Base-by-base conservation (phyloP, 2,113 vertebrate genomes). In the Rhineura floridana region DNA sequence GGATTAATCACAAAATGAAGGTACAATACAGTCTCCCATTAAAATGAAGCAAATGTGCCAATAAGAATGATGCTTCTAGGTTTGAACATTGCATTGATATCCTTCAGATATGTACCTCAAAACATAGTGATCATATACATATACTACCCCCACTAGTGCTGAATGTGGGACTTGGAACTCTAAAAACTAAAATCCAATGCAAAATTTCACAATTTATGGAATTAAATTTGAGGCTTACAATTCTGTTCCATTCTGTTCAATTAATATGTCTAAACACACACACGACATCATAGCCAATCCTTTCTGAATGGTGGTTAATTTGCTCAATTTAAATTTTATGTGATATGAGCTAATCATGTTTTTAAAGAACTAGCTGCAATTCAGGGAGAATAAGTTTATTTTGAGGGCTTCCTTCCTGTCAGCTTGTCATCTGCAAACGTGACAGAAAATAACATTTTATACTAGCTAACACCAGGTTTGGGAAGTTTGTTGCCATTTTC, bases 401-500 rank as follows among this genome's bases (percentile, higher is more conserved):
- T 73, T 8, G 80, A 92, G 59, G 6, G 3, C 70, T 91, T 90
- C 42, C 76, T 92, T 94, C 59, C 69, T 69, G 86, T 67, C 33
- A 55, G 70, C 62, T 93, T 91, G 84, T 90, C 70, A 79, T 73
- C 73, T 89, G 39, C 83, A 87, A 77, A 92, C 21, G 15, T 90
- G 91, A 92, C 90, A 92, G 91, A 91, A 91, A 7, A 77, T 72
- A 94, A 89, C 48, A 83, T 78, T 46, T 90, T 80, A 48, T 94
- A 86, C 76, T 84, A 90, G 86, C 36, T 88, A 90, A 88, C 90
- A 89, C 90, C 83, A 90, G 55, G 19, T 19, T 92, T 93, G 69
- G 91, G 52, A 90, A 91, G 59, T 6, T 86, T 88, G 84, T 92
- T 92, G 90, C 91, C 81, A 75, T 87, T 95, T 92, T 90, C 72